Base-by-base conservation (phyloP, 1,140 invertebrate species). In the Drepana arcuata region DNA sequence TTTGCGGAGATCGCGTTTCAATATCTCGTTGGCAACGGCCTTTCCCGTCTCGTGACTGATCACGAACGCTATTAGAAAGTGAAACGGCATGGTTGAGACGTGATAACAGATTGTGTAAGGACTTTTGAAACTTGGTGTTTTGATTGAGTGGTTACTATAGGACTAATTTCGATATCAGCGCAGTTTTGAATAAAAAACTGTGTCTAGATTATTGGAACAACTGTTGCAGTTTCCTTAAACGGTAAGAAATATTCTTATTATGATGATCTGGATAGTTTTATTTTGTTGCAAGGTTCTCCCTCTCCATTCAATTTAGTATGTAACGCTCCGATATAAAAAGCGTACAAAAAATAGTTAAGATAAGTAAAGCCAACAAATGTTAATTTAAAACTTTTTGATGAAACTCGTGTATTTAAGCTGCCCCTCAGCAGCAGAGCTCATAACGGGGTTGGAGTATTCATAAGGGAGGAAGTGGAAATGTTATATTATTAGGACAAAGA, bases 171-270 rank as follows among this genome's bases (percentile, higher is more conserved):
- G 60, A 78, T 81, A 78, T 77, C 72, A 59, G 63, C 65, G 32
- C 69, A 64, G 69, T 81, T 81, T 81, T 72, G 45, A 41, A 44
- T 58, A 51, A 33, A 60, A 72, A 80, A 78, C 64, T 77, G 77
- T 67, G 65, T 55, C 55, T 72, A 41, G 77, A 77, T 42, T 78
- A 74, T 81, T 81, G 70, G n/a, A n/a, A n/a, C n/a, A 64, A 45
- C 48, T 47, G 45, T 15, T 44, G 43, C 15, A 34, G 32, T 55
- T 56, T 64, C 58, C 56, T 11, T 30, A 53, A 51, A 78, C 62
- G 71, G 73, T 80, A 61, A 75, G 72, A 54, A 16, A 30, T 44
- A 15, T 11, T 30, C 30, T 30, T 14, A 31, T 3, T 38, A 26
- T 16, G 24, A 25, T 34, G 14, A 29, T 25, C n/a, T n/a, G n/a